phyloP scores from a whole-genome alignment of 2,113 vertebrate genomes.

The Petrocephalus zakoni region DNA sequence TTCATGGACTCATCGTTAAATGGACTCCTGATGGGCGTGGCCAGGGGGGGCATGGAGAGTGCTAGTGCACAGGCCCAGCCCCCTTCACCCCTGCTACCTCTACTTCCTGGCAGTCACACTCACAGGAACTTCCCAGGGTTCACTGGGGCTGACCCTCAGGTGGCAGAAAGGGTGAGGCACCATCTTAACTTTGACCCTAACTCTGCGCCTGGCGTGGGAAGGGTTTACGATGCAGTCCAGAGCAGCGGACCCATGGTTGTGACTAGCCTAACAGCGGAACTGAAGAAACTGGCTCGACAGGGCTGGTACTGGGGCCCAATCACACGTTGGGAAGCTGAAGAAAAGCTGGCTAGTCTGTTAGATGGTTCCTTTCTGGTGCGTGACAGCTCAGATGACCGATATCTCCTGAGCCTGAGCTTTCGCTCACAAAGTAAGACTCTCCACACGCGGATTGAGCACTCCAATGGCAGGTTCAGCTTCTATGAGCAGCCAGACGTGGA shows the following conservation, averaged over 20 bases:
- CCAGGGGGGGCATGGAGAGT: constrained; percentile 63
- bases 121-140: constrained; percentile 70
- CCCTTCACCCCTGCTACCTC: constrained; percentile 76
- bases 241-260: constrained; percentile 75
- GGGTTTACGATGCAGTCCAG: constrained; percentile 81
- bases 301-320: constrained; percentile 91
- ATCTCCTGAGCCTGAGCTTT: constrained; percentile 83
- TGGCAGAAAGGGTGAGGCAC: constrained; percentile 69
- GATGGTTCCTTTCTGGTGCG: constrained; percentile 81
- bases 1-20: constrained; percentile 63
- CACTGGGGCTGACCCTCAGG: constrained; percentile 63
- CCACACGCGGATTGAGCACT: constrained; percentile 62
- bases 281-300: constrained; percentile 80
- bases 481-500: constrained; percentile 64
- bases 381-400: constrained; percentile 79
- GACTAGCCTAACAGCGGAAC: constrained; percentile 78
- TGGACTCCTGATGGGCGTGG: constrained; percentile 66
- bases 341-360: constrained; percentile 70
- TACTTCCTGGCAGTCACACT: constrained; percentile 66
- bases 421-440: constrained; percentile 49
- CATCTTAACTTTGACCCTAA: constrained; percentile 81
- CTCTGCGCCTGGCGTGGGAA: constrained; percentile 72
- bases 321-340: constrained; percentile 80
- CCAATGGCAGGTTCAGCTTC: constrained; percentile 46
- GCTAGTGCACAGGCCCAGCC: constrained; percentile 60